These are phyloP conservation scores for Eublepharis macularius DNA, from an alignment of 2,113 vertebrate species.

Conservation along the genomic window DNA sequence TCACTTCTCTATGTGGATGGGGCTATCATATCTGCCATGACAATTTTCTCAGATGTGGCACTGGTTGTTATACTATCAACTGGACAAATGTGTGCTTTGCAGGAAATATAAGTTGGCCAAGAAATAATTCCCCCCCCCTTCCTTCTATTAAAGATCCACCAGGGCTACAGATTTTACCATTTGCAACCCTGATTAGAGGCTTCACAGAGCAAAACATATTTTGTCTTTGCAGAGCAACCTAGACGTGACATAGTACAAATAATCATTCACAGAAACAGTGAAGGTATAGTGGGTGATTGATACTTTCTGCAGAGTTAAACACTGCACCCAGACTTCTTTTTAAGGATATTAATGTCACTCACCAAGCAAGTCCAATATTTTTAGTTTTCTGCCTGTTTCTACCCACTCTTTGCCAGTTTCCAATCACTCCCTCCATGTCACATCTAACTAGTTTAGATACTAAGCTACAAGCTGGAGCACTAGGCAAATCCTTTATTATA, in stretches of 20 bases:
- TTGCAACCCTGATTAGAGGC: background rate
- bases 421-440: background rate
- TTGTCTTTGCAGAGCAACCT: constrained; percentile 17
- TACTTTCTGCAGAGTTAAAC: constrained; percentile 47
- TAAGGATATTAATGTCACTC: fast-evolving
- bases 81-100: constrained; percentile 11
- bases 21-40: background rate
- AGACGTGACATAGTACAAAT: constrained; percentile 47
- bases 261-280: constrained; percentile 62
- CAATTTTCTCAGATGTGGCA: background rate
- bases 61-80: background rate
- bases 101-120: constrained; percentile 18
- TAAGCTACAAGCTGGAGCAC: background rate
- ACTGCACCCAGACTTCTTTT: background rate
- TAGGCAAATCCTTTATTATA: background rate
- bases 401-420: background rate
- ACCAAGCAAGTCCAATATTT: fast-evolving
- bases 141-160: constrained; percentile 5
- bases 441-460: background rate
- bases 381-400: background rate
- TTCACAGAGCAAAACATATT: background rate
- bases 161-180: background rate
- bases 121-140: background rate
- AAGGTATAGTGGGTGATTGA: constrained; percentile 41
- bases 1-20: background rate